Conservation (phyloP, 2,113 vertebrate species). For the Salvelinus alpinus region DNA sequence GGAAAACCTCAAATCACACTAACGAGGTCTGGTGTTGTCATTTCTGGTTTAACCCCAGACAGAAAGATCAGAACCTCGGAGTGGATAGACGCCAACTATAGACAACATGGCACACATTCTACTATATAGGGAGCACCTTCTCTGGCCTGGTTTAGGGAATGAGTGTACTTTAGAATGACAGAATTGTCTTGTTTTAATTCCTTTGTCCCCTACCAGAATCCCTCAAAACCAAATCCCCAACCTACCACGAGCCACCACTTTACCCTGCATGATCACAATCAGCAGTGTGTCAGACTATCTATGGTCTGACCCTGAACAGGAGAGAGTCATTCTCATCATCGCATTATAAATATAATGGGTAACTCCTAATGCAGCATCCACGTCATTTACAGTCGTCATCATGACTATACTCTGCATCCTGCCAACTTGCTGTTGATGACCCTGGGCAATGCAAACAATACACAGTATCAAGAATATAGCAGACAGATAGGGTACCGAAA, state of each 20-base stretch:
- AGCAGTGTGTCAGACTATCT: not conserved
- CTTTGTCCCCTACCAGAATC: not conserved
- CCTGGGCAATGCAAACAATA: slow-evolving; percentile 8
- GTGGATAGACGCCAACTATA: slow-evolving; percentile 5
- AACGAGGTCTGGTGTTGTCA: not conserved
- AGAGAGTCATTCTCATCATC: not conserved
- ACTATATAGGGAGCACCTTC: not conserved
- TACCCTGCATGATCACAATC: too few relatives aligned
- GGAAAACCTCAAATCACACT: not conserved
- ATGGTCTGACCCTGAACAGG: not conserved
- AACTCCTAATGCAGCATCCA: not conserved
- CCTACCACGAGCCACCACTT: not conserved
- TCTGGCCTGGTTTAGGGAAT: not conserved
- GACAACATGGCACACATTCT: not conserved
- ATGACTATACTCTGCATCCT: not conserved
- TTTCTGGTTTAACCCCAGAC: not conserved
- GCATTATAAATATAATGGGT: not conserved
- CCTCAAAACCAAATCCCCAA: not conserved
- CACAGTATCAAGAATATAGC: not conserved
- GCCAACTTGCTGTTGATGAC: not conserved
- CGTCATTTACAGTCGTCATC: not conserved
- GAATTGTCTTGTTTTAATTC: not conserved
- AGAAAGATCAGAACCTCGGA: slow-evolving; percentile 4
- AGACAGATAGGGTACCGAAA: not conserved
- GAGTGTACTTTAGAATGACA: not conserved